These are phyloP conservation scores for Coracopsis vasa DNA, from an alignment of 2,113 vertebrate genomes.

Conservation along the genomic window DNA sequence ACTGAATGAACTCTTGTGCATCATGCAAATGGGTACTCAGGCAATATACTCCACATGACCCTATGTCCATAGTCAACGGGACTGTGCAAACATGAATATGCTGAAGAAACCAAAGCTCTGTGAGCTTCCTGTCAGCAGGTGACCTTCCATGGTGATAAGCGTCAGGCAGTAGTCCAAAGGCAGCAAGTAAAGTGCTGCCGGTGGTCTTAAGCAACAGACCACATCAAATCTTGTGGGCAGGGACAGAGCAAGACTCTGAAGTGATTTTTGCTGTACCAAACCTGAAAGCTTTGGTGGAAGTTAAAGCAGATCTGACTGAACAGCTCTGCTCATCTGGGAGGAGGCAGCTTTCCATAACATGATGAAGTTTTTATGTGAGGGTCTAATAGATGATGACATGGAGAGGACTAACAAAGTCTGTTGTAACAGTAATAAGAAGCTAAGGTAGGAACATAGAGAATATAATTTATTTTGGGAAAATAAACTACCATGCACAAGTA, in stretches of 20 bases:
- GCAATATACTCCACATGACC: accelerated
- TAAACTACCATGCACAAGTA: not conserved
- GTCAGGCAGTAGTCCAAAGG: not conserved
- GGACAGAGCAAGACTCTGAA: not conserved
- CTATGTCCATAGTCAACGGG: not conserved
- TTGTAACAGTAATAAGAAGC: not conserved
- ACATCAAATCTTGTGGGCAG: not conserved
- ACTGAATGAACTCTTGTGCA: not conserved
- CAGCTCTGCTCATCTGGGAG: not conserved
- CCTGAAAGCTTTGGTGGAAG: not conserved
- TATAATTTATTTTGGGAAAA: not conserved
- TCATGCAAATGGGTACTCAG: not conserved
- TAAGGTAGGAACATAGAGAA: not conserved
- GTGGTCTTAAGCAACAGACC: accelerated
- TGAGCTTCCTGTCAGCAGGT: not conserved
- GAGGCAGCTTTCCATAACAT: not conserved
- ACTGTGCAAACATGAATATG: not conserved
- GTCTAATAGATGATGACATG: not conserved
- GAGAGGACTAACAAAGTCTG: not conserved
- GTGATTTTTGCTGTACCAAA: not conserved
- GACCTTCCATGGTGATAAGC: not conserved
- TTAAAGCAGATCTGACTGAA: not conserved
- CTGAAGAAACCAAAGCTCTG: not conserved
- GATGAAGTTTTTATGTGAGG: not conserved
- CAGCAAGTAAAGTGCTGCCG: not conserved